Conservation (phyloP, 2,888 invertebrate species). For the Phoenoteleia sp. region DNA sequence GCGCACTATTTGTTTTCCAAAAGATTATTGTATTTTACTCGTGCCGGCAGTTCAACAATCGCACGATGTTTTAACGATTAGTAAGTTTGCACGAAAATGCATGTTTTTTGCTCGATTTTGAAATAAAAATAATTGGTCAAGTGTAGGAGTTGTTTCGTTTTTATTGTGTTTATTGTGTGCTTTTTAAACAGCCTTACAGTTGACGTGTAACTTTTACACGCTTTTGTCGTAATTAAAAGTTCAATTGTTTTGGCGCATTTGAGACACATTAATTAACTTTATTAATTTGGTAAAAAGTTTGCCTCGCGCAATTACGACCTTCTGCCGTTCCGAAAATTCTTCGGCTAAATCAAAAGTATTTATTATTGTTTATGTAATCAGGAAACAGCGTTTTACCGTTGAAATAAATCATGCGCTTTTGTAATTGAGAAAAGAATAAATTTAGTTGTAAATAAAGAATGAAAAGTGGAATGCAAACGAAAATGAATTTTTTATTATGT, state of each 20-base stretch:
- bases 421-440: not conserved
- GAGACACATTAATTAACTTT: too few relatives aligned
- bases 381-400: too few relatives aligned
- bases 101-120: conserved; percentile 4
- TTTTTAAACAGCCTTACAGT: not conserved
- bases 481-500: too few relatives aligned
- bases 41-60: too few relatives aligned
- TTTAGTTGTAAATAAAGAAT: too few relatives aligned
- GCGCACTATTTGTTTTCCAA: too few relatives aligned
- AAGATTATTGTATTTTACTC: too few relatives aligned
- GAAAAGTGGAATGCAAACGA: too few relatives aligned
- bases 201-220: conserved; percentile 22
- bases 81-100: not conserved
- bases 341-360: not conserved
- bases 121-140: not conserved
- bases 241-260: conserved; percentile 1
- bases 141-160: conserved; percentile 7
- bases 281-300: conserved; percentile 26
- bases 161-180: conserved; percentile 1
- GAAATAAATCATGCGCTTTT: too few relatives aligned
- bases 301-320: conserved; percentile 24
- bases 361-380: not conserved
- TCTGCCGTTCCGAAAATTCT: conserved; percentile 7
- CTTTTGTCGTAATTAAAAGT: conserved; percentile 39
- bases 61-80: not conserved